phyloP scores from a whole-genome alignment of 1,140 invertebrate species.

The Megalonaias nervosa region DNA sequence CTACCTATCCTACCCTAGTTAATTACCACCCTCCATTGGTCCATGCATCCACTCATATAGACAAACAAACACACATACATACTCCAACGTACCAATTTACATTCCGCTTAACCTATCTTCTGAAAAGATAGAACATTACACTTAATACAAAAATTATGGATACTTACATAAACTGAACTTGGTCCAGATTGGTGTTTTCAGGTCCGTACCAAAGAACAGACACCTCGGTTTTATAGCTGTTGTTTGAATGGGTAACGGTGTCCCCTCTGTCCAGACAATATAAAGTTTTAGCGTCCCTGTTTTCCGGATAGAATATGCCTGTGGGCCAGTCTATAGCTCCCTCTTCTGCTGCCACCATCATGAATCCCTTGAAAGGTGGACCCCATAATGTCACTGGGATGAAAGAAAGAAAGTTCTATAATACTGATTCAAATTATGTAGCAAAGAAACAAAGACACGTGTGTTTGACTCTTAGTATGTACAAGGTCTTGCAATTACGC shows the following conservation, averaged over 20 bases:
- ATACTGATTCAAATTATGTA: too few species aligned
- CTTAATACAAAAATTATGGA: neutral
- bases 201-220: constrained; percentile 36
- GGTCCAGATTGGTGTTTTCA: constrained; percentile 30
- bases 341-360: constrained; percentile 34
- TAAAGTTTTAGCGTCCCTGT: constrained; percentile 13
- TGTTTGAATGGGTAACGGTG: constrained; percentile 31
- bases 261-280: constrained; percentile 24
- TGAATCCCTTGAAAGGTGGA: constrained; percentile 35
- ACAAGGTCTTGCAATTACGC: too few species aligned
- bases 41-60: too few species aligned
- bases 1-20: too few species aligned
- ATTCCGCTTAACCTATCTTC: too few species aligned
- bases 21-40: too few species aligned
- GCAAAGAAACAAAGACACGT: too few species aligned
- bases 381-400: constrained; percentile 36
- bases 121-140: too few species aligned
- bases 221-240: constrained; percentile 31
- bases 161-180: constrained; percentile 36
- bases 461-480: too few species aligned
- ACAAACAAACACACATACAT: too few species aligned
- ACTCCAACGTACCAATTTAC: too few species aligned
- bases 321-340: constrained; percentile 35
- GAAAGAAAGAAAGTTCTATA: too few species aligned
- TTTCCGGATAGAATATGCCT: constrained; percentile 34